Evolutionary conservation across 2,888 invertebrate genomes (phyloP), one percentile per base, ranked within the genome.

Genomic region (Hirtodrosophila trivittata): DNA sequence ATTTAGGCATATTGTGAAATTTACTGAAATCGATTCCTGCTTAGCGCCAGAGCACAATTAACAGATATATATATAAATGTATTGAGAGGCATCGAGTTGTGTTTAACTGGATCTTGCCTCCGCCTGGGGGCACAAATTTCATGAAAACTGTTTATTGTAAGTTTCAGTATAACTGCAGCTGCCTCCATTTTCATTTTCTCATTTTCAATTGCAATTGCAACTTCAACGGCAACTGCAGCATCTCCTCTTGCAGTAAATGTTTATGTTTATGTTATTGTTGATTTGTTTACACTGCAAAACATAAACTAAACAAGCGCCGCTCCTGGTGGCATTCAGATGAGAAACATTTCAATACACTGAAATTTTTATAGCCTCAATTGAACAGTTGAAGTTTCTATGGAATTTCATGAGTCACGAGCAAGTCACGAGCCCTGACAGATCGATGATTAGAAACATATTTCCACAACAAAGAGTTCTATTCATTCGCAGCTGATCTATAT

Each of bases 221-320:
- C 70, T 50, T 42, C 47, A 30, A 28, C 45, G 39, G 64, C 43
- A 43, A 49, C 41, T 39, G 30, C 51, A 37, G 13, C 62, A 57
- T 54, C 57, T 38, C 55, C 33, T 39, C 49, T 1, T 12, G 41
- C 56, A 63, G 54, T 81, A 74, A 67, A 65, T 75, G 56, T 63
- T 73, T 45, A 49, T 64, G 64, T 64, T 65, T 28, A 28, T 9
- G n/a, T 28, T 75, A 56, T 67, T 73, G 63, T 72, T 72, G 58
- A 72, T 73, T 78, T 78, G 80, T 83, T 77, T 83, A 75, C 68
- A 59, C 49, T 57, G 82, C 45, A 57, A 30, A 71, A 84, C 85
- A 78, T 81, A 85, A 77, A 64, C 63, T 49, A 78, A 78, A 70
- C 84, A 80, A 80, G 54, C 65, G 66, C 64, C 82, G 56, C 71